phyloP scores from a whole-genome alignment of 2,888 invertebrate species.

The Yponomeuta malinellus region DNA sequence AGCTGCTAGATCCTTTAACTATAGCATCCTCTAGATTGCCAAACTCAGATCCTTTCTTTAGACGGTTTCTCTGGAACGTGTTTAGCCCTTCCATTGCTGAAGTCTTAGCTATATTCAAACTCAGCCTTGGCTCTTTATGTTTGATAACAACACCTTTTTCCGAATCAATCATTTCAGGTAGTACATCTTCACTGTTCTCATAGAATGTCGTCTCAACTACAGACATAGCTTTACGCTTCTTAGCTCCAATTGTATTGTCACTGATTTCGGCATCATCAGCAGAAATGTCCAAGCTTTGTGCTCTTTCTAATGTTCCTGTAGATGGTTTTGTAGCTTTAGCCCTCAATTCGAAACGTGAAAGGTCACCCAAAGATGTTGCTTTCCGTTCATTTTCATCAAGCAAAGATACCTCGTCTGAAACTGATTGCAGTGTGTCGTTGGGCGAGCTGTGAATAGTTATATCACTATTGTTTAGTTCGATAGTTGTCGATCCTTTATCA shows the following conservation, averaged over 20 bases:
- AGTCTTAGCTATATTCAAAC: conserved; percentile 64
- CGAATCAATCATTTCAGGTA: conserved; percentile 62
- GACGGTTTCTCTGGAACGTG: conserved; percentile 79
- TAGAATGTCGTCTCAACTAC: conserved; percentile 66
- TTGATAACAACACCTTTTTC: conserved; percentile 53
- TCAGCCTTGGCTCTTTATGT: conserved; percentile 76
- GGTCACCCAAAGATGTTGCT: conserved; percentile 86
- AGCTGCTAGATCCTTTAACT: conserved; percentile 71
- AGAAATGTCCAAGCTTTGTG: conserved; percentile 87
- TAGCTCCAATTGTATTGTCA: conserved; percentile 67
- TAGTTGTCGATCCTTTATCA: conserved; percentile 77
- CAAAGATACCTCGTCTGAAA: conserved; percentile 62
- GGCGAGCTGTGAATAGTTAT: conserved; percentile 84
- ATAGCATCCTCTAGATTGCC: conserved; percentile 86
- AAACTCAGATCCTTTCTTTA: conserved; percentile 86
- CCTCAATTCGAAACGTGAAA: conserved; percentile 79
- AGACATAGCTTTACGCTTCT: conserved; percentile 81
- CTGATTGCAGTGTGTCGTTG: conserved; percentile 63
- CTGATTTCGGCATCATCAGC: conserved; percentile 65
- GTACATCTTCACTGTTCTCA: conserved; percentile 57
- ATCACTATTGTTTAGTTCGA: conserved; percentile 83
- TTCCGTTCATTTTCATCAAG: conserved; percentile 80
- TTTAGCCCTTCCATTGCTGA: conserved; percentile 79
- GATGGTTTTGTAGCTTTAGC: conserved; percentile 61
- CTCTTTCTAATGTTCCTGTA: conserved; percentile 81